Evolutionary conservation across 2,888 invertebrate species (phyloP).

Genomic region (Macrosiphum euphorbiae): DNA sequence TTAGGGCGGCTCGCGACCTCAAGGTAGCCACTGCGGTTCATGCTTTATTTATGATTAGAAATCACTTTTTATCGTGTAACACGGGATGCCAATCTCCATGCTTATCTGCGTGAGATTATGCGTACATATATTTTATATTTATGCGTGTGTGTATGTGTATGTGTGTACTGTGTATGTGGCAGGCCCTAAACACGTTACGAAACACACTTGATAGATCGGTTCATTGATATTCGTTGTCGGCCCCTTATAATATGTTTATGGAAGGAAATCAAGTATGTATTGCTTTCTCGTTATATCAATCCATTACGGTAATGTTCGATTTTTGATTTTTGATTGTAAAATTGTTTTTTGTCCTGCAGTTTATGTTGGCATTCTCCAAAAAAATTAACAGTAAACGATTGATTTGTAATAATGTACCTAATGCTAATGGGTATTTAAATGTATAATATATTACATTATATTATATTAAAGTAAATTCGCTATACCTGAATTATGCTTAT

Average conservation of each 20-base stretch:
- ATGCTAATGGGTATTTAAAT: background rate
- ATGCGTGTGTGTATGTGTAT: background rate
- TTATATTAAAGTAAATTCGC: background rate
- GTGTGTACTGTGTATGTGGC: slow-evolving; percentile 33
- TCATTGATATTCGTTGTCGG: slow-evolving; percentile 60
- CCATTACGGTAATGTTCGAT: background rate
- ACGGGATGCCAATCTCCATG: slow-evolving; percentile 57
- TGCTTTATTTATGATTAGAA: slow-evolving; percentile 65
- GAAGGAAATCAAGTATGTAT: slow-evolving; percentile 33
- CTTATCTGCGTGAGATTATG: slow-evolving; percentile 7
- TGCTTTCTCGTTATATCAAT: slow-evolving; percentile 35
- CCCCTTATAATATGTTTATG: slow-evolving; percentile 20
- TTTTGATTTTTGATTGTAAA: background rate
- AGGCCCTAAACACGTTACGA: slow-evolving; percentile 50
- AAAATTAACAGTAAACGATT: background rate
- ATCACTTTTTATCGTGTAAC: slow-evolving; percentile 63
- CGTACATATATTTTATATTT: background rate
- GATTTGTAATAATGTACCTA: background rate
- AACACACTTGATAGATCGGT: slow-evolving; percentile 61
- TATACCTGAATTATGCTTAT: background rate
- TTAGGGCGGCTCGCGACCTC: slow-evolving; percentile 50
- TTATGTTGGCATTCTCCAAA: background rate
- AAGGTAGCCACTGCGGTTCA: slow-evolving; percentile 44
- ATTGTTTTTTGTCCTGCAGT: background rate
- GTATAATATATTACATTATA: background rate